These are phyloP conservation scores for Distichodus sexfasciatus DNA, from an alignment of 2,797 vertebrate species.

Conservation along the genomic window DNA sequence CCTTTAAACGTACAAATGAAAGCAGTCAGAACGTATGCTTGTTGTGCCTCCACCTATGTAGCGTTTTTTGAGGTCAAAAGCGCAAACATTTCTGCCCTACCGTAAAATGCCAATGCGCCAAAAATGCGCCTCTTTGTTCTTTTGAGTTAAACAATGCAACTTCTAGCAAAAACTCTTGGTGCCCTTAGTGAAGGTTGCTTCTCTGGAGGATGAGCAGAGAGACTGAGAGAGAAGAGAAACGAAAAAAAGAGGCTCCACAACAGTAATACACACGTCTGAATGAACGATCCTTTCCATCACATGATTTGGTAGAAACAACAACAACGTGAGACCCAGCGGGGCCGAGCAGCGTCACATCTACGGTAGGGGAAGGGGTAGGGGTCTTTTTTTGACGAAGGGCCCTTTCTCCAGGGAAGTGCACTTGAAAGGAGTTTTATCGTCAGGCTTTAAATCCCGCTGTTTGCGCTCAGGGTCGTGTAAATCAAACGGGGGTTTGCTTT, in stretches of 20 bases:
- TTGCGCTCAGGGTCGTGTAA: constrained; percentile 35
- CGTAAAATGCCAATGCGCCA: no score
- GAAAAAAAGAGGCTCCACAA: neutral
- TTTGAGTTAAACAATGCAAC: no score
- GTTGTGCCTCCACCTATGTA: no score
- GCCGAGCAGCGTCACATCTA: constrained; percentile 38
- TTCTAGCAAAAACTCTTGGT: no score
- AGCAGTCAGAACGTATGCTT: no score
- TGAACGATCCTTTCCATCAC: constrained; percentile 7
- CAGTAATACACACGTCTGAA: neutral
- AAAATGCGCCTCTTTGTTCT: no score
- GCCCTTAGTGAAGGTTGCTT: neutral
- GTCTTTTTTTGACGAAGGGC: constrained; percentile 45
- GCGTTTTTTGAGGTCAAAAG: no score
- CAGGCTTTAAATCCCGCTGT: constrained; percentile 50
- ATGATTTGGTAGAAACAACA: neutral
- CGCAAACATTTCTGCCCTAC: no score
- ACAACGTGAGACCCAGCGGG: constrained; percentile 29
- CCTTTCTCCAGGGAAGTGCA: constrained; percentile 55
- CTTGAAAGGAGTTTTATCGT: constrained; percentile 55
- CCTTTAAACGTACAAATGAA: no score
- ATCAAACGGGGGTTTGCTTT: constrained; percentile 49
- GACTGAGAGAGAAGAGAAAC: neutral
- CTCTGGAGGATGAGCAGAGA: constrained; percentile 14
- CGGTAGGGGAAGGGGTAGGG: constrained; percentile 41